Evolutionary conservation across 1,140 invertebrate species (phyloP).

Genomic region (Drosophila nannoptera): DNA sequence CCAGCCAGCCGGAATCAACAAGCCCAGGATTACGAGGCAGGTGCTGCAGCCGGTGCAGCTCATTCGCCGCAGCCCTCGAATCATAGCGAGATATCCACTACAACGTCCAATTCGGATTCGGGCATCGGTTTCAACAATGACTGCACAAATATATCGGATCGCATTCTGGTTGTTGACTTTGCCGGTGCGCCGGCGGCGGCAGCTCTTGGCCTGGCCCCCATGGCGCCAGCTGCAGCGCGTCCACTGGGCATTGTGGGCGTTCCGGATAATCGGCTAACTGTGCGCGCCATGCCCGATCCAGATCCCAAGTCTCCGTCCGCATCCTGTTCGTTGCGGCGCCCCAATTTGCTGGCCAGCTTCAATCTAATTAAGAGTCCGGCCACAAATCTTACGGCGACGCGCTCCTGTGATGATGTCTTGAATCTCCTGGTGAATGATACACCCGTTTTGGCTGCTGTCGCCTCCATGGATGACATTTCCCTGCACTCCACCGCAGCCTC

Average conservation of each 20-base stretch:
- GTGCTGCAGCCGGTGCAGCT: constrained; percentile 71
- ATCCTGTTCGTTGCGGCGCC: constrained; percentile 47
- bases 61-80: constrained; percentile 91
- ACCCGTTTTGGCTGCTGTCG: constrained; percentile 37
- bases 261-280: constrained; percentile 79
- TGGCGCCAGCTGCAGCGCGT: constrained; percentile 44
- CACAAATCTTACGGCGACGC: constrained; percentile 59
- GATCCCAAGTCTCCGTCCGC: constrained; percentile 42
- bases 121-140: constrained; percentile 96
- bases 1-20: constrained; percentile 60
- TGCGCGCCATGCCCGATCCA: constrained; percentile 80
- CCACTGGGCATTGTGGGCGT: constrained; percentile 64
- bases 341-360: constrained; percentile 68
- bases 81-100: constrained; percentile 89
- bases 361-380: constrained; percentile 71
- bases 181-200: constrained; percentile 72
- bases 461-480: constrained; percentile 69
- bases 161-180: constrained; percentile 90
- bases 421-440: constrained; percentile 49
- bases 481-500: constrained; percentile 56
- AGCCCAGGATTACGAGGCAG: constrained; percentile 43
- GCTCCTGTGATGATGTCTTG: constrained; percentile 74
- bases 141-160: constrained; percentile 88
- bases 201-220: constrained; percentile 11
- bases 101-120: constrained; percentile 95